Base-by-base conservation (phyloP, 2,113 vertebrate species). In the Alectura lathami region DNA sequence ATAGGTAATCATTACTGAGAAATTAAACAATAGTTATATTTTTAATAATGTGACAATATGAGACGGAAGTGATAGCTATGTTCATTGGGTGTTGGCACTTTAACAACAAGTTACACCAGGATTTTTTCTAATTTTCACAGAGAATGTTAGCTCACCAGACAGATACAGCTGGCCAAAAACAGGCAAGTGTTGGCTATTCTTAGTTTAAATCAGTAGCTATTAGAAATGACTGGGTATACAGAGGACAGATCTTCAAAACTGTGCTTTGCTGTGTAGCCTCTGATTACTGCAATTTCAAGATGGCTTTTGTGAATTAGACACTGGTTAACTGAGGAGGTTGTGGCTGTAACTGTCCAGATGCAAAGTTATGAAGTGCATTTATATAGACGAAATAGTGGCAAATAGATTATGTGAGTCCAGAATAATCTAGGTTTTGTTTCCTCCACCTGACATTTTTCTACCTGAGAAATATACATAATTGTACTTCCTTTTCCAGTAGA, bases 381-480 rank as follows among this genome's bases (percentile, higher is more conserved):
- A 50, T 77, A 34, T 27, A 66, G 66, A 62, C 85, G 48, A 90
- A 83, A 73, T 63, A 57, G n/a, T 80, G 57, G 48, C 36, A 80
- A 47, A 88, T 51, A 91, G 60, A 78, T 60, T 62, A 72, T 73
- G 17, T 47, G 66, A 69, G 24, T 48, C 53, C 57, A 57, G 70
- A 83, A 94, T 64, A 96, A 96, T 66, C 21, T 24, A 83, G 50
- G n/a, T 88, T 87, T 93, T 96, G 53, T 96, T 88, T 90, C 36
- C 12, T 77, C 40, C 86, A 72, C 22, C 4, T 69, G 63, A 40
- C 27, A 45, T 80, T 83, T 91, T 83, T 77, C 8, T 76, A n/a
- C 69, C 6, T 86, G 40, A 74, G 88, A 91, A 83, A 66, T 51
- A 23, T 34, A 6, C 73, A 53, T 73, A 77, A 56, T 76, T 88